Evolutionary conservation across 2,797 vertebrate species (phyloP), one percentile per base, ranked within the genome.

Genomic region (Limosa lapponica): DNA sequence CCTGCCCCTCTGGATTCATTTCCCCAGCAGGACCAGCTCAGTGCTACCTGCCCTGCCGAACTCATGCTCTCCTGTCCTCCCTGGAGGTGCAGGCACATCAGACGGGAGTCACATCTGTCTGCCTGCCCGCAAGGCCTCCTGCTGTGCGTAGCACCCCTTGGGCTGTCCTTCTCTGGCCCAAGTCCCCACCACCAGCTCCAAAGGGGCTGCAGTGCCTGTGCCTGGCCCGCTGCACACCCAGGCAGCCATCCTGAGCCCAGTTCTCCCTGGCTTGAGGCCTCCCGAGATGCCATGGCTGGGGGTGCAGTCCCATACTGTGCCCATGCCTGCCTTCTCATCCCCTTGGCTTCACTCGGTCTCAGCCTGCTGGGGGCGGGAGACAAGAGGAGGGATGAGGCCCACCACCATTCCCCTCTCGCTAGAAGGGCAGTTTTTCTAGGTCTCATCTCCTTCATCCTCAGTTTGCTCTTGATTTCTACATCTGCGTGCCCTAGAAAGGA

Each of bases 351-450:
- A 11, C 24, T 46, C 0, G 0, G 22, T 44, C 51, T 72, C 51
- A 62, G 62, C 17, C 43, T 0, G 0, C 20, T 24, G 24, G 1
- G 3, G 8, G 11, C 0, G 15, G 5, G 49, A 8, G n/a, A n/a
- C n/a, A n/a, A 27, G 49, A 8, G 9, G 3, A 2, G 6, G 11
- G 2, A 44, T 18, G 14, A 15, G 20, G 16, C 34, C 27, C 1
- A 2, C 16, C 24, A 54, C 55, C 30, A n/a, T 8, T 23, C 61
- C 65, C 41, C 19, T 71, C 72, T 78, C 1, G 0, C 37, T 30
- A 73, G 70, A 24, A 71, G 41, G 20, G 18, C 62, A 75, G n/a
- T 32, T 82, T 78, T 73, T 48, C 36, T 37, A 43, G 1, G 0
- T 43, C n/a, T 18, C 30, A 75, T 20, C 17, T 19, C 19, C n/a